phyloP scores from a whole-genome alignment of 2,113 vertebrate genomes.

The Alectura lathami region DNA sequence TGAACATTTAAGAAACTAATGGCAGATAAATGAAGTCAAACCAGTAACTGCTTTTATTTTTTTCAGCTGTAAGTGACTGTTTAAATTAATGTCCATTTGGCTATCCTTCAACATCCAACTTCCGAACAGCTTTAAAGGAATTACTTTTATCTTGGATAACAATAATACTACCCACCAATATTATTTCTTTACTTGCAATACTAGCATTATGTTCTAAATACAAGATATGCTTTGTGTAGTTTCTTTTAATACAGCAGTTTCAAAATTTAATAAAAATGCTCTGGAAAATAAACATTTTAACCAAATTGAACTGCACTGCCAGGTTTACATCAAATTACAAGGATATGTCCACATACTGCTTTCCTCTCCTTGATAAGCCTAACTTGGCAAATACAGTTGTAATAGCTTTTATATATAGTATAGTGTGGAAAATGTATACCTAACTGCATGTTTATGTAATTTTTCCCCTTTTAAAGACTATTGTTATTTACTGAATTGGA shows the following conservation, averaged over 20 bases:
- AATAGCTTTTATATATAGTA: neutral
- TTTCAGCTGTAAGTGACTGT: neutral
- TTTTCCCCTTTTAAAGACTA: neutral
- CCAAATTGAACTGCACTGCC: neutral
- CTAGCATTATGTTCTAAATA: slow-evolving; percentile 2
- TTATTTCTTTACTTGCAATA: slow-evolving; percentile 6
- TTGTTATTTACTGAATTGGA: neutral
- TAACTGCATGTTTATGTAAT: neutral
- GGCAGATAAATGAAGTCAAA: neutral
- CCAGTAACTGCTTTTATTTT: neutral
- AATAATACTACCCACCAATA: neutral
- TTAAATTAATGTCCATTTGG: neutral
- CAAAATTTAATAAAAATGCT: slow-evolving; percentile 40
- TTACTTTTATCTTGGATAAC: neutral
- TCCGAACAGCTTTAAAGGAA: neutral
- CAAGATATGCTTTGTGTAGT: neutral
- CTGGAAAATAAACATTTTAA: slow-evolving; percentile 45
- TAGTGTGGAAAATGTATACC: neutral
- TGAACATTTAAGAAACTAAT: neutral
- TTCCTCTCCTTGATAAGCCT: slow-evolving; percentile 13
- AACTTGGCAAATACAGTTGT: neutral
- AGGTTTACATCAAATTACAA: slow-evolving; percentile 11
- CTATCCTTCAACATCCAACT: neutral
- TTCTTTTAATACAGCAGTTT: neutral
- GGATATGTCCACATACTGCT: slow-evolving; percentile 15